Conservation (phyloP, 2,888 invertebrate species). For the Brenthis daphne region DNA sequence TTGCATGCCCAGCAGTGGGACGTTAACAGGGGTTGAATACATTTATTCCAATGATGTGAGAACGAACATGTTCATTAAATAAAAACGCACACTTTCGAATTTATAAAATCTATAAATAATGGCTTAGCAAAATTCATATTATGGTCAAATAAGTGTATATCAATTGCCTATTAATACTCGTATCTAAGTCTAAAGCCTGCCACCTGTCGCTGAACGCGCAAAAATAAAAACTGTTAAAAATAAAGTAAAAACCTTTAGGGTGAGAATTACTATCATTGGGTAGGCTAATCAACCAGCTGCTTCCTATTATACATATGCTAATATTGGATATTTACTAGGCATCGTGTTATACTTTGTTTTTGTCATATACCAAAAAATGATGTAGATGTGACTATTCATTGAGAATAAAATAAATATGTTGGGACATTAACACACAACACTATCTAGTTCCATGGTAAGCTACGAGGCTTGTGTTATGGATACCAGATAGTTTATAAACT, state of each 20-base stretch:
- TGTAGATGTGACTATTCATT: slow-evolving; percentile 4
- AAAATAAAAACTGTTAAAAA: slow-evolving; percentile 10
- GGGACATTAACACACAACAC: too few species aligned
- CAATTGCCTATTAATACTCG: slow-evolving; percentile 1
- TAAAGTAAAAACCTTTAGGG: slow-evolving; percentile 27
- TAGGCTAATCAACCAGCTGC: slow-evolving; percentile 35
- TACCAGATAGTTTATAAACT: too few species aligned
- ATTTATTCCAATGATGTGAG: too few species aligned
- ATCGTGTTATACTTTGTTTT: slow-evolving; percentile 27
- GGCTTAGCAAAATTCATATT: neutral
- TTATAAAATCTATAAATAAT: too few species aligned
- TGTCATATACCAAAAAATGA: slow-evolving; percentile 21
- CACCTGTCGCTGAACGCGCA: slow-evolving; percentile 1
- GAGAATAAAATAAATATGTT: too few species aligned
- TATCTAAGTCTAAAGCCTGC: slow-evolving; percentile 18
- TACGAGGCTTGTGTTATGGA: too few species aligned
- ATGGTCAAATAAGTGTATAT: neutral
- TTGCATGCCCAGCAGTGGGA: too few species aligned
- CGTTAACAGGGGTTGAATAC: too few species aligned
- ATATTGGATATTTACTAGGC: slow-evolving; percentile 33
- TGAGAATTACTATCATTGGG: slow-evolving; percentile 30
- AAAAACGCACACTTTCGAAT: too few species aligned
- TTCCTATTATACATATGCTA: slow-evolving; percentile 32
- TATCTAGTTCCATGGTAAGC: too few species aligned
- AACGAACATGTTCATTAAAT: too few species aligned